Percentiles rank a stretch among this genome's conserved stretches.
Evolutionary conservation across 1,140 invertebrate genomes (phyloP).

Genomic region (Aphelinus certus): DNA sequence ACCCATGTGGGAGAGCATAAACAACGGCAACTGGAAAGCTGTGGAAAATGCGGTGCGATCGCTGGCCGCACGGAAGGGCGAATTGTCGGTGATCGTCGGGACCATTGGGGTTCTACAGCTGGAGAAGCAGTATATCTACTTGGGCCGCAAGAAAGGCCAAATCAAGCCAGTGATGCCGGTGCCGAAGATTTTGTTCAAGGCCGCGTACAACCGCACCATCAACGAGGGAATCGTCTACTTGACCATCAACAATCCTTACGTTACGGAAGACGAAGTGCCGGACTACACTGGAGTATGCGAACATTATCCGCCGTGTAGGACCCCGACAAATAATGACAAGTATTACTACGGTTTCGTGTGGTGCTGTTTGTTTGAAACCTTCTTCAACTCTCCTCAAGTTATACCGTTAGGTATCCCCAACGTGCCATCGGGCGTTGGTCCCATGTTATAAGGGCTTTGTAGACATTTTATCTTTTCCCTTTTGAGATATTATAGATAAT

Average conservation of each 20-base stretch:
- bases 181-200: neutral
- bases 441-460: too few relatives aligned
- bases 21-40: neutral
- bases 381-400: too few relatives aligned
- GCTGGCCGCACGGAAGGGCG: neutral
- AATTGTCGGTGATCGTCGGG: neutral
- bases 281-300: too few relatives aligned
- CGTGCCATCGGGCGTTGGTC: too few relatives aligned
- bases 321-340: too few relatives aligned
- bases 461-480: too few relatives aligned
- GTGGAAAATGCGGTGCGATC: neutral
- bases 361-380: too few relatives aligned
- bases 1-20: neutral
- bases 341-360: too few relatives aligned
- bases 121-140: neutral
- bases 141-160: neutral
- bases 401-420: too few relatives aligned
- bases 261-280: neutral
- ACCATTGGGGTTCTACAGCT: constrained; percentile 40
- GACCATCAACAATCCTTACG: neutral
- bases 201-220: neutral
- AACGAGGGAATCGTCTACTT: neutral
- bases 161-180: neutral
- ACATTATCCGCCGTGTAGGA: too few relatives aligned
- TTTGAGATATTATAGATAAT: too few relatives aligned